Conservation (phyloP, 2,797 vertebrate genomes). For the Schizopygopsis malacanthus region DNA sequence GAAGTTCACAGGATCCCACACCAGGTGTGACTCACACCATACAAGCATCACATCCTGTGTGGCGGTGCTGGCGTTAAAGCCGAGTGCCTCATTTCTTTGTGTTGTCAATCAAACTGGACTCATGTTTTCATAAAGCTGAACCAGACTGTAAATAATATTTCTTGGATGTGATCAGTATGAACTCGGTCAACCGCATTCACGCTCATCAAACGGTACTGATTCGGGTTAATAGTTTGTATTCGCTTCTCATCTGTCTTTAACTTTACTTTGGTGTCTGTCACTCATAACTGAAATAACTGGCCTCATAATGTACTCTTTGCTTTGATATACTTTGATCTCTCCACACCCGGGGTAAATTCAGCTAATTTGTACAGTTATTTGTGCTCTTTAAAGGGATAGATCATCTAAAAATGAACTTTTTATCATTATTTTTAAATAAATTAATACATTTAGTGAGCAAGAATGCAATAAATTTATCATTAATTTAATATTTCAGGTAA, state of each 20-base stretch:
- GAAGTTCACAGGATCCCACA: constrained; percentile 45
- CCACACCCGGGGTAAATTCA: neutral
- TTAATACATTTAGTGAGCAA: neutral
- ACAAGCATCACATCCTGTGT: constrained; percentile 29
- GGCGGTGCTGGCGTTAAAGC: constrained; percentile 43
- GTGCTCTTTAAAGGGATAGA: neutral
- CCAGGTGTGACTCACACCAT: constrained; percentile 55
- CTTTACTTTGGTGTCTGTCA: constrained; percentile 12
- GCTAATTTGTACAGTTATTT: neutral
- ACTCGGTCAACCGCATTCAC: constrained; percentile 21
- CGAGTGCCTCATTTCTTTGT: constrained; percentile 36
- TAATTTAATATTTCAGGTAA: neutral
- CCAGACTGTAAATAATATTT: constrained; percentile 37
- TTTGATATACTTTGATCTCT: constrained; percentile 9
- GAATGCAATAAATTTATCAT: neutral
- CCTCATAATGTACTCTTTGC: neutral
- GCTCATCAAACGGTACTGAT: constrained; percentile 4
- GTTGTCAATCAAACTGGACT: constrained; percentile 35
- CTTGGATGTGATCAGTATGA: constrained; percentile 23
- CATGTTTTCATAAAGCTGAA: constrained; percentile 41
- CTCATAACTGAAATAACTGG: constrained; percentile 30
- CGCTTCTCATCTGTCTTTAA: neutral
- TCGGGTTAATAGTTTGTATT: constrained; percentile 25
- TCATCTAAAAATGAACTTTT: neutral
- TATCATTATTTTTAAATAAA: neutral